Base-by-base conservation (phyloP, 2,888 invertebrate species). In the Polyommatus icarus region DNA sequence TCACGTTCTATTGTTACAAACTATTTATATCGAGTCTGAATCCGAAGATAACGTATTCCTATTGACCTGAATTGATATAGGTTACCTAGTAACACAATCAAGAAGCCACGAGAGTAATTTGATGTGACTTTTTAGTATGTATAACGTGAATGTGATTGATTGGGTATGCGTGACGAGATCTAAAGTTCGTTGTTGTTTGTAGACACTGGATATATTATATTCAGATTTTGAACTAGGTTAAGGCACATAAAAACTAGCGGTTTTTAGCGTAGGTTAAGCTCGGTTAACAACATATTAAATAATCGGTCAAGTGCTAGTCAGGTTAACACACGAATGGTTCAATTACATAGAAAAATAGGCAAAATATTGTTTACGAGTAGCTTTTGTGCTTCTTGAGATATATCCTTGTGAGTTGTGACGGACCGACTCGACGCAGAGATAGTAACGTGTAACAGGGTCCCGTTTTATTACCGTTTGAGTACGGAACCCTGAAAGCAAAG, bases 21-120 rank as follows among this genome's bases (percentile, higher is more conserved):
- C 40, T 36, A 40, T 40, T 72, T 40, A 40, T 40, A 72, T n/a
- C n/a, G 36, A 72, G 36, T 40, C 36, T 40, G 72, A 72, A 40
- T 72, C 36, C 40, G 40, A 72, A 72, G n/a, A 36, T 36, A 71
- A 36, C 72, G 10, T 72, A 40, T 72, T 72, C 72, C 72, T 72
- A 72, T 73, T 73, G 46, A 73, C 73, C 73, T 46, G 46, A 24
- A 67, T 67, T 29, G 29, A 50, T 73, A 73, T 73, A 73, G 73
- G 50, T 73, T 73, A 73, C 46, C 75, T 24, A 24, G 50, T 75
- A 40, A 72, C 36, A 71, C 36, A 71, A 36, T n/a, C 20, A 40
- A 20, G 50, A 54, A n/a, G 50, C 54, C 15, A 8, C 50, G 75
- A 24, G 18, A 54, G 18, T 50, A 75, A 54, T 54, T 50, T 75